Evolutionary conservation across 2,113 vertebrate genomes (phyloP), one percentile per base, ranked within the genome.

Genomic region (Corythoichthys haematopterus): DNA sequence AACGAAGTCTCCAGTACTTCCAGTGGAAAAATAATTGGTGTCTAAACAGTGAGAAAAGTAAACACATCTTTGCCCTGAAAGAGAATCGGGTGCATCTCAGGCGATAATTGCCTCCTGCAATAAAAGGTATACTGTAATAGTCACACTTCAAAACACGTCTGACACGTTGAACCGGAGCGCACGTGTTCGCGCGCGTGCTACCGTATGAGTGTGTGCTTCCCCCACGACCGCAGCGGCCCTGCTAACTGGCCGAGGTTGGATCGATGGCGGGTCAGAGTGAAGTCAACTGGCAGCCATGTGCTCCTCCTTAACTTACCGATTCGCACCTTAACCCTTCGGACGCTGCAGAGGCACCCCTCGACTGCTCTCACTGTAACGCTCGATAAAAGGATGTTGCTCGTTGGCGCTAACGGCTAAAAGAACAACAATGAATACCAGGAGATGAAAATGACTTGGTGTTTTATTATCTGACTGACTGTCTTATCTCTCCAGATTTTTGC

Each of bases 291-390:
- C 33, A 77, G 76, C 76, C 40, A 66, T 61, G 75, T 82, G 84
- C 77, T 83, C 71, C 86, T 84, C 81, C 80, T 87, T 86, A 88
- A 87, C 87, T 83, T 67, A 75, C 75, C 75, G 83, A 85, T 88
- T 84, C 74, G 70, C 66, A 61, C 80, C 77, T 83, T 82, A 80
- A 80, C 75, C 80, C 77, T 77, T 70, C 71, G 79, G 80, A 78
- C 70, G 58, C 16, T 16, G 68, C 69, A 3, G 3, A 2, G 16
- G 70, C 74, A 78, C 83, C 47, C 71, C 62, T 75, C 45, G 10
- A 35, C 35, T 36, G 48, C 15, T 52, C 36, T 65, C 46, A 16
- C 16, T 8, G 20, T 36, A 4, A 1, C 40, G 43, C 40, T 3
- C 40, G 20, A 46, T 14, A 33, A 33, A 20, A 12, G 2, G 10